phyloP scores from a whole-genome alignment of 2,888 invertebrate species.

The Harmothoe impar region DNA sequence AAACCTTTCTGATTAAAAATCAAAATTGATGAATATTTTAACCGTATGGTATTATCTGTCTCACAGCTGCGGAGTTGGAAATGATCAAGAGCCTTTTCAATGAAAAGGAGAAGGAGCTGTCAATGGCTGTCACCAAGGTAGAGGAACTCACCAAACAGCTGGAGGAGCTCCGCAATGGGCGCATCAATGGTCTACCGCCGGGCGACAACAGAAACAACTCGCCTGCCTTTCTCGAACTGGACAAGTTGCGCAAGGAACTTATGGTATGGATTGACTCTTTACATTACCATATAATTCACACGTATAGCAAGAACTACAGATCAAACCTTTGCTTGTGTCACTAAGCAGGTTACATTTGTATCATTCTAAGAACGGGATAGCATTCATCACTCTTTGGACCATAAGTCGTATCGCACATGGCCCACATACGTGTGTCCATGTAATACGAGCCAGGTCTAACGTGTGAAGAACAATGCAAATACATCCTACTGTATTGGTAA shows the following conservation, averaged over 20 bases:
- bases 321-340: neutral
- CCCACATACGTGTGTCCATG: no score
- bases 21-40: no score
- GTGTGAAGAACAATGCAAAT: no score
- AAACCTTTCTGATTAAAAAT: no score
- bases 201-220: slow-evolving; percentile 75
- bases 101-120: slow-evolving; percentile 98
- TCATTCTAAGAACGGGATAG: no score
- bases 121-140: slow-evolving; percentile 98
- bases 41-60: no score
- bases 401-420: no score
- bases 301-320: neutral
- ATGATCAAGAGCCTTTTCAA: slow-evolving; percentile 97
- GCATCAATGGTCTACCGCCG: slow-evolving; percentile 73
- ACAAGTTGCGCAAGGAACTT: slow-evolving; percentile 94
- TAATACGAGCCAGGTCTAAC: no score
- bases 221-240: slow-evolving; percentile 88
- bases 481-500: no score
- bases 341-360: neutral
- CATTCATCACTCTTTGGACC: no score
- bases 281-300: neutral
- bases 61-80: slow-evolving; percentile 90
- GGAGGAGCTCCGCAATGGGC: slow-evolving; percentile 91
- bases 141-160: slow-evolving; percentile 97
- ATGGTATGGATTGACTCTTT: slow-evolving; percentile 86